Conservation (phyloP, 1,140 invertebrate genomes). For the Aradophagus sp. region DNA sequence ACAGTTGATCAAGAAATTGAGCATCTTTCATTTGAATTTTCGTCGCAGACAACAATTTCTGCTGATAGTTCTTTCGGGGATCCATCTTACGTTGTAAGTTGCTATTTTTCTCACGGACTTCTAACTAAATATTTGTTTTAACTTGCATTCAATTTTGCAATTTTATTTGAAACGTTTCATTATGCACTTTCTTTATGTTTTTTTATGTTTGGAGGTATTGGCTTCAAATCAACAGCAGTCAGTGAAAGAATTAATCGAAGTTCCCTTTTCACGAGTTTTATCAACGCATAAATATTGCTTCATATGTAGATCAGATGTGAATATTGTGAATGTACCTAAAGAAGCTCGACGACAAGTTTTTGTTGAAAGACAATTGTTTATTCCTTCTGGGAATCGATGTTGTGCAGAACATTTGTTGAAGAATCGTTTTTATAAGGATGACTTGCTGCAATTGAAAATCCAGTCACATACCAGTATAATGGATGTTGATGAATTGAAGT, state of each 20-base stretch:
- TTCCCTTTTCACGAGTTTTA: slow-evolving; percentile 7
- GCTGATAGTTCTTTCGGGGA: no score
- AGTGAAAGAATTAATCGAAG: slow-evolving; percentile 4
- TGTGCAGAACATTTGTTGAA: slow-evolving; percentile 39
- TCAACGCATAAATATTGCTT: slow-evolving; percentile 5
- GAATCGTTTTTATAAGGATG: slow-evolving; percentile 33
- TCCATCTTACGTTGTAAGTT: no score
- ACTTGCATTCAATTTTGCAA: no score
- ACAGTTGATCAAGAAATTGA: no score
- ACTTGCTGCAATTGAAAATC: slow-evolving; percentile 14
- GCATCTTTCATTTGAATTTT: no score
- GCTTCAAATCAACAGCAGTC: no score
- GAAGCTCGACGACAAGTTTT: slow-evolving; percentile 8
- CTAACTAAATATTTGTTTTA: no score
- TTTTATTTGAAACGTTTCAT: no score
- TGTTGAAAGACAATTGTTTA: slow-evolving; percentile 29
- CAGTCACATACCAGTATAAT: slow-evolving; percentile 16
- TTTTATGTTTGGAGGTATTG: no score
- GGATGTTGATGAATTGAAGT: slow-evolving; percentile 18
- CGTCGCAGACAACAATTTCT: no score
- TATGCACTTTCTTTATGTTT: no score
- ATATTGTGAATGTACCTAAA: slow-evolving; percentile 6
- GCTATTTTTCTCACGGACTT: no score
- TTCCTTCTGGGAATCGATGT: slow-evolving; percentile 47
- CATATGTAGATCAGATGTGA: neutral